phyloP scores from a whole-genome alignment of 2,888 invertebrate genomes.

The Stenichneumon culpator region DNA sequence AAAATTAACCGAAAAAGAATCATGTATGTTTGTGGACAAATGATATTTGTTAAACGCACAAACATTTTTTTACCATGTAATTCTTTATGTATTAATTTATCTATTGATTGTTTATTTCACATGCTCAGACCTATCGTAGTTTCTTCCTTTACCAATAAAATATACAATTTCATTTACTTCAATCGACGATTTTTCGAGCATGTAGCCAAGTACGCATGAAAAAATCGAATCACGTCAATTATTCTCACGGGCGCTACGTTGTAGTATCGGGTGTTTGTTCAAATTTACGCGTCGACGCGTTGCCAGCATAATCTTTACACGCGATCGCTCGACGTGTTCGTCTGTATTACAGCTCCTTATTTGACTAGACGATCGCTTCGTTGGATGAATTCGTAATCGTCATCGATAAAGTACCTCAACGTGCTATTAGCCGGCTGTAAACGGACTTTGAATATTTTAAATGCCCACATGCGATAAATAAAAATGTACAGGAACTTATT shows the following conservation, averaged over 20 bases:
- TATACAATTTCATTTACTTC: too few relatives aligned
- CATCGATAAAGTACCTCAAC: slow-evolving; percentile 17
- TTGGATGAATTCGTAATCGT: slow-evolving; percentile 59
- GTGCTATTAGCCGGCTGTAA: slow-evolving; percentile 42
- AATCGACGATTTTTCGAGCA: neutral
- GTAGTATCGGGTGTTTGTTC: neutral
- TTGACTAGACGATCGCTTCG: slow-evolving; percentile 49
- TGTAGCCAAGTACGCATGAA: neutral
- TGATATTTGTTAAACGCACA: too few relatives aligned
- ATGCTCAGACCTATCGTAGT: too few relatives aligned
- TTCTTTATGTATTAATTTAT: too few relatives aligned
- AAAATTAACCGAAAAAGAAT: too few relatives aligned
- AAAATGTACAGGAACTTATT: slow-evolving; percentile 21
- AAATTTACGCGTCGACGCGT: slow-evolving; percentile 27
- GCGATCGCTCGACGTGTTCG: slow-evolving; percentile 23
- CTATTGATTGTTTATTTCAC: too few relatives aligned
- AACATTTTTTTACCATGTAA: too few relatives aligned
- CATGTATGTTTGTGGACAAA: too few relatives aligned
- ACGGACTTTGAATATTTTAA: slow-evolving; percentile 23
- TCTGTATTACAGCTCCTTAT: slow-evolving; percentile 53
- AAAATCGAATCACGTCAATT: neutral
- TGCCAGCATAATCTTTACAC: slow-evolving; percentile 17
- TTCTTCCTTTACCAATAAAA: too few relatives aligned
- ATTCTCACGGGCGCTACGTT: neutral
- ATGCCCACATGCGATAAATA: neutral